Evolutionary conservation across 2,797 vertebrate genomes (phyloP), one percentile per base, ranked within the genome.

Genomic region (Harpagifer antarcticus): DNA sequence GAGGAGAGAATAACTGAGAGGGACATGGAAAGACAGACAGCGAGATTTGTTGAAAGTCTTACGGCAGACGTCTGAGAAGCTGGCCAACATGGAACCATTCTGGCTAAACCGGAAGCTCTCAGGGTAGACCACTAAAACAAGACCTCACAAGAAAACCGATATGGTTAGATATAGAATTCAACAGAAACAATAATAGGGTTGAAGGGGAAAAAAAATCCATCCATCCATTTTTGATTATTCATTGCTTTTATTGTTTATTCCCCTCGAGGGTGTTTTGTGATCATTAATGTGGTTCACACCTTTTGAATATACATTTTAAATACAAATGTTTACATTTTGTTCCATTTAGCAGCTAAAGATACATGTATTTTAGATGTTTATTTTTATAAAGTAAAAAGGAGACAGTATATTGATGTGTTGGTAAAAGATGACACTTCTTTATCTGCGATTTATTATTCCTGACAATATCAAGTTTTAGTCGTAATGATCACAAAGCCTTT

Each of bases 1-100:
- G 50, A 44, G 44, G 16, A 70, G 27, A 61, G 44, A 44, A 59
- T 63, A 58, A 65, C 58, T 57, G 62, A 27, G 68, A 43, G 59
- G 27, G 65, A 72, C 27, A 33, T 48, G 20, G 64, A 59, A 59
- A 44, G n/a, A 69, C 43, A 58, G 47, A 63, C 37, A 42, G 49
- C 50, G 37, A 11, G 33, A 59, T 63, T 40, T 3, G 31, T 55
- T 70, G 43, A 78, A 43, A 75, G 70, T 52, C 69, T 54, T 20
- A 47, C 70, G 60, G 56, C 68, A 68, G 71, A 67, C 57, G 9
- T 62, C n/a, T 61, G 59, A 70, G 56, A 75, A 77, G 72, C 74
- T 54, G 23, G 71, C 52, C 67, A 50, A 58, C 20, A 23, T 64
- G 58, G 68, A 72, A 75, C 73, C 80, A 69, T 72, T 65, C 81